Percentiles rank a stretch among this genome's conserved stretches.
These are phyloP conservation scores for Polyommatus icarus DNA, from an alignment of 2,888 invertebrate genomes.

Conservation along the genomic window DNA sequence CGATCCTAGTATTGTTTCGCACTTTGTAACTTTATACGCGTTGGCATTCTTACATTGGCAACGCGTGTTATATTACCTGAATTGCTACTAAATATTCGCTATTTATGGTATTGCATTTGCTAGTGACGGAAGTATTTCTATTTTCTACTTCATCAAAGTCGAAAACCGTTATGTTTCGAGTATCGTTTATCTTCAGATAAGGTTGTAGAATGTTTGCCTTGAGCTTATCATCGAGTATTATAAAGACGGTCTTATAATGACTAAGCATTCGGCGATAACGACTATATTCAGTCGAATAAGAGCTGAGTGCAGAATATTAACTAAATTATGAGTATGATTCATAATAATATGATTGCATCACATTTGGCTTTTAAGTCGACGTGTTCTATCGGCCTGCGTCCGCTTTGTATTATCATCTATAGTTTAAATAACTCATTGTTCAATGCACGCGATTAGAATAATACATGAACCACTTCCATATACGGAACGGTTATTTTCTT, in stretches of 20 bases:
- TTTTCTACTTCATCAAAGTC: background rate
- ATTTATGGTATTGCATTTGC: background rate
- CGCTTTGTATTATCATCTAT: constrained; percentile 66
- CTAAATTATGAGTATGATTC: constrained; percentile 51
- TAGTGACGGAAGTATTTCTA: background rate
- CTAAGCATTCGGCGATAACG: background rate
- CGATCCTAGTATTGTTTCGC: constrained; percentile 49
- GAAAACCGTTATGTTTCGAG: background rate
- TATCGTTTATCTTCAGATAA: constrained; percentile 12
- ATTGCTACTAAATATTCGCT: background rate
- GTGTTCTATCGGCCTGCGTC: constrained; percentile 50
- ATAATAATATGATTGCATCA: constrained; percentile 55
- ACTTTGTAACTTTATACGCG: constrained; percentile 1
- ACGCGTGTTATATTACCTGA: background rate
- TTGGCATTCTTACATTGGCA: background rate
- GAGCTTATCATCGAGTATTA: background rate
- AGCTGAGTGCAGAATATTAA: constrained; percentile 40
- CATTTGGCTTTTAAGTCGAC: constrained; percentile 53
- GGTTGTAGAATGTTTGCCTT: background rate
- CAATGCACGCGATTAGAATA: constrained; percentile 33
- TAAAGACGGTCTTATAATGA: background rate
- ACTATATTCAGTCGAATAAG: constrained; percentile 6
- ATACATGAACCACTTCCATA: constrained; percentile 14
- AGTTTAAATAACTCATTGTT: constrained; percentile 65
- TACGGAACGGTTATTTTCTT: constrained; percentile 24